These are phyloP conservation scores for Lagenorhynchus albirostris DNA, from an alignment of 2,113 vertebrate genomes.

Conservation along the genomic window DNA sequence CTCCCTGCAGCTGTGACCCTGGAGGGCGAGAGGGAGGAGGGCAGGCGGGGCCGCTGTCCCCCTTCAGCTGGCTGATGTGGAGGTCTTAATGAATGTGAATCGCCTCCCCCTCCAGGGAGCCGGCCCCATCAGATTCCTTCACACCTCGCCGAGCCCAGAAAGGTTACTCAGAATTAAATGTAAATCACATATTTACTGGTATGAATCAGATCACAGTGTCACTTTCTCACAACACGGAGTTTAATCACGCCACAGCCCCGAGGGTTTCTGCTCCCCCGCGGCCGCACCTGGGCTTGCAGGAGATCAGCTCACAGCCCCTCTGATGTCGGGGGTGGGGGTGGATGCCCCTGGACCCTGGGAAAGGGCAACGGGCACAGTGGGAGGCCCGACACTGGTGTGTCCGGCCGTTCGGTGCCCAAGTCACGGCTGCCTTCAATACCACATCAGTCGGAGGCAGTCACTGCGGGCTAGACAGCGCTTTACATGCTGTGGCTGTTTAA, in stretches of 20 bases:
- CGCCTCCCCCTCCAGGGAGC: slow-evolving; percentile 80
- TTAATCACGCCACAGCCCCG: slow-evolving; percentile 54
- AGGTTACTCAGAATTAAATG: slow-evolving; percentile 89
- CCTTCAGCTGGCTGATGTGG: slow-evolving; percentile 78
- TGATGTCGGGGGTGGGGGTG: fast-evolving
- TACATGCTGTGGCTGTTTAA: neutral
- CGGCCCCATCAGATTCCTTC: slow-evolving; percentile 87
- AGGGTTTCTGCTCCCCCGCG: neutral
- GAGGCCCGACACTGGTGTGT: neutral
- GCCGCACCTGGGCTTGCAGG: neutral
- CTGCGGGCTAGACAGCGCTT: neutral
- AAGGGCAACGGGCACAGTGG: neutral
- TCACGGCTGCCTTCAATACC: neutral
- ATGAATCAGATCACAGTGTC: slow-evolving; percentile 80
- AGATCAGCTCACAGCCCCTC: neutral
- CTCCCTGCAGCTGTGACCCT: slow-evolving; percentile 67
- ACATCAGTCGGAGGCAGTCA: neutral
- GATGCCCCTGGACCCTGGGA: neutral
- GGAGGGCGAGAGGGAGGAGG: slow-evolving; percentile 63
- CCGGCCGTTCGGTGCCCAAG: neutral
- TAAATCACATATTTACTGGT: slow-evolving; percentile 92
- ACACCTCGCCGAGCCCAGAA: slow-evolving; percentile 83
- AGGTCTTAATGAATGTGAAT: slow-evolving; percentile 91
- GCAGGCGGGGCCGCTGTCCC: slow-evolving; percentile 65
- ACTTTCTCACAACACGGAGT: slow-evolving; percentile 75